A percentile compares a stretch with the other conserved stretches of the same genome.
phyloP scores from a whole-genome alignment of 2,797 vertebrate genomes.

The Mastacembelus armatus region DNA sequence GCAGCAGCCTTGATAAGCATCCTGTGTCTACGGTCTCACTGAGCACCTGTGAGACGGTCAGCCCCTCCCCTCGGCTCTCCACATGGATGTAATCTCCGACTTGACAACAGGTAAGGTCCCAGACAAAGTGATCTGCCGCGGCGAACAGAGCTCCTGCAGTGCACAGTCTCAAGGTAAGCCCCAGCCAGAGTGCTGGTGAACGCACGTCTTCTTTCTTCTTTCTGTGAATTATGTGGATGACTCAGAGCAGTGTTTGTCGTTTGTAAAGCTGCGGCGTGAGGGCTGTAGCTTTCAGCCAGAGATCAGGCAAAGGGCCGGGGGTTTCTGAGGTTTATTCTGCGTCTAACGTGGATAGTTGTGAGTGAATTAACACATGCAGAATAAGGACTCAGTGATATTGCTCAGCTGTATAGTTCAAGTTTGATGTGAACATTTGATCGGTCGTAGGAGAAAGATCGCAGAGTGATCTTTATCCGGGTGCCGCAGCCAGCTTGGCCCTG shows the following conservation, averaged over 20 bases:
- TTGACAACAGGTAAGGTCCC: constrained; percentile 64
- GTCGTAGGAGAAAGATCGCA: constrained; percentile 54
- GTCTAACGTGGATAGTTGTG: too few relatives aligned
- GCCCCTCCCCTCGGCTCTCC: constrained; percentile 33
- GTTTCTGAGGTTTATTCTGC: too few relatives aligned
- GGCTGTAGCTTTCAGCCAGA: too few relatives aligned
- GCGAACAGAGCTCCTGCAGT: constrained; percentile 45
- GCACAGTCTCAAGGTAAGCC: constrained; percentile 75
- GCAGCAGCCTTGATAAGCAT: neutral
- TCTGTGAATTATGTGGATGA: neutral
- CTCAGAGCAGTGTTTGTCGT: neutral
- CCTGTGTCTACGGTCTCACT: constrained; percentile 4
- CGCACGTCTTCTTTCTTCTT: constrained; percentile 23
- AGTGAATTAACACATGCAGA: too few relatives aligned
- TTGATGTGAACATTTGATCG: constrained; percentile 9
- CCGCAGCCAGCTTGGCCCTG: constrained; percentile 39
- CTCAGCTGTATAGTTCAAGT: neutral
- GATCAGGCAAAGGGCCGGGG: too few relatives aligned
- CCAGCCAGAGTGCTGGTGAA: neutral
- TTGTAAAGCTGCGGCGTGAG: neutral
- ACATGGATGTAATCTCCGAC: constrained; percentile 69
- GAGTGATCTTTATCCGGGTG: constrained; percentile 26
- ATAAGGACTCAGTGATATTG: too few relatives aligned
- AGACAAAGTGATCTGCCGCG: constrained; percentile 56
- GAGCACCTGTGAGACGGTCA: constrained; percentile 44